Evolutionary conservation across 2,797 vertebrate genomes (phyloP), one percentile per base, ranked within the genome.

Genomic region (Lepidocolaptes lacrymiger): DNA sequence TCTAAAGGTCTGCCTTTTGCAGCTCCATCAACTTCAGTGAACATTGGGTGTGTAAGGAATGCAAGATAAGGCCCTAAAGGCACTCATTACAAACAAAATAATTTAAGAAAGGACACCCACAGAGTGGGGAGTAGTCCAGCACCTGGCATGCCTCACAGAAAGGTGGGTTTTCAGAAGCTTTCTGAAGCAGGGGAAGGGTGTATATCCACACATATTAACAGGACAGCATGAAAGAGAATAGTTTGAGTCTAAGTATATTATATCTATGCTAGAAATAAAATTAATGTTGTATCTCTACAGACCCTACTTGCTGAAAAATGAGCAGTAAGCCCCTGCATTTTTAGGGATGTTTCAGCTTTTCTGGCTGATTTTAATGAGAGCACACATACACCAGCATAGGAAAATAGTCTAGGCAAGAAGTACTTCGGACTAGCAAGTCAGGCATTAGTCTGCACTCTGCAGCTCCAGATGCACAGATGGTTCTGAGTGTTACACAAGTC

Each of bases 151-250:
- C 85, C 85, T 88, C 79, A 92, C 63, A 80, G 92, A 95, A 89
- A 96, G 91, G 68, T 94, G 91, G 87, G 87, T 96, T 95, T 96
- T 96, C 81, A 93, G 89, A 96, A 94, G 91, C 87, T 91, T 96
- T 89, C 89, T 92, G 94, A 92, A 93, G 86, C 67, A 89, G 27
- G 71, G 48, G 51, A 89, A 82, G 78, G 87, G 78, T 92, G 84
- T 85, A 85, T 94, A 93, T 92, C 51, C 74, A 96, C 96, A 92
- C 36, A 89, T 63, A 73, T 91, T 95, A 96, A 94, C 46, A 92
- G 81, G 78, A 85, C 22, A 67, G 67, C 87, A 95, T 96, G 89
- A 96, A 96, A 96, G 89, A 93, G 67, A 94, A 91, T 86, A 96
- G 44, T 61, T 96, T 2, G 6, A 76, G 69, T 89, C 61, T 88